Conservation (phyloP, 2,113 vertebrate genomes). For the Meriones unguiculatus region DNA sequence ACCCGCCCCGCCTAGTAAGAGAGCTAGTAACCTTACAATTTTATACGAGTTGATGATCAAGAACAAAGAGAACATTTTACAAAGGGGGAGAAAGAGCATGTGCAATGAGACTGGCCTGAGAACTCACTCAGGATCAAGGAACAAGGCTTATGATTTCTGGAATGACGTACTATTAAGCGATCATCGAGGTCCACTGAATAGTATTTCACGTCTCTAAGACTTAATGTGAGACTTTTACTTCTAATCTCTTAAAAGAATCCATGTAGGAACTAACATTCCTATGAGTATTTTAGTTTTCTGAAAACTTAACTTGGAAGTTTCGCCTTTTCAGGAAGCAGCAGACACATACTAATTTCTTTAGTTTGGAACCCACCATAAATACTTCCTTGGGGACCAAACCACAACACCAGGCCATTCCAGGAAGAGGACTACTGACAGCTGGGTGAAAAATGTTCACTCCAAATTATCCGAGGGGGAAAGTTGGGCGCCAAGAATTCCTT, state of each 20-base stretch:
- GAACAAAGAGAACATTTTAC: not conserved
- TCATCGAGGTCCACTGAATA: not conserved
- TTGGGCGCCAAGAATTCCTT: not conserved
- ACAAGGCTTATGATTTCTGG: not conserved
- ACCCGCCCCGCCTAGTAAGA: not conserved
- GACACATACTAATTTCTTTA: not conserved
- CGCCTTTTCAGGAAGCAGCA: not conserved
- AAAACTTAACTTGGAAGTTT: not conserved
- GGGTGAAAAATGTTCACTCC: slow-evolving; percentile 5
- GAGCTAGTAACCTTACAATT: not conserved
- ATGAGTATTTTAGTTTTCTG: not conserved
- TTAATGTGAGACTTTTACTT: not conserved
- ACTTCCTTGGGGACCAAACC: not conserved
- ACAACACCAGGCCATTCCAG: not conserved
- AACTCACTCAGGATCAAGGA: not conserved
- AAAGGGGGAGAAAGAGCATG: not conserved
- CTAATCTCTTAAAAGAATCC: not conserved
- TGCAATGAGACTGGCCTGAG: not conserved
- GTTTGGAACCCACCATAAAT: not conserved
- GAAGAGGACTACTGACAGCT: not conserved
- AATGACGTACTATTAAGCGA: no score
- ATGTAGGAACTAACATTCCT: not conserved
- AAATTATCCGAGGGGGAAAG: not conserved
- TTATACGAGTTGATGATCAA: not conserved
- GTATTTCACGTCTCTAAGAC: not conserved